Evolutionary conservation across 2,888 invertebrate species (phyloP).

Genomic region (Zeuzera pyrina): DNA sequence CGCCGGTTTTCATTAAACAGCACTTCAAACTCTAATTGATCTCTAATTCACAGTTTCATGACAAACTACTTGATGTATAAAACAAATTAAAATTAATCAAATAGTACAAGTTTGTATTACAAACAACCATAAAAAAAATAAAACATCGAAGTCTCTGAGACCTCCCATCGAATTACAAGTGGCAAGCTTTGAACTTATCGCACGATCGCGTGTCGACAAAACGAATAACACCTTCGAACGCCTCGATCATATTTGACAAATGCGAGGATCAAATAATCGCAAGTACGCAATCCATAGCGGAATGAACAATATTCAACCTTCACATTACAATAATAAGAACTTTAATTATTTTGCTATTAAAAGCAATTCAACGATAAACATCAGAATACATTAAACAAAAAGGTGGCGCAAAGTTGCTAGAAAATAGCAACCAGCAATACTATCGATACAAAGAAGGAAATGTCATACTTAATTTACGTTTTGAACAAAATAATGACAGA

Average conservation of each 20-base stretch:
- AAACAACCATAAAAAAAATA: constrained; percentile 11
- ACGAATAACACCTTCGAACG: constrained; percentile 51
- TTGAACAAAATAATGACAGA: constrained; percentile 6
- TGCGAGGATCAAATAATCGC: constrained; percentile 48
- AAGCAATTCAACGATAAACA: constrained; percentile 29
- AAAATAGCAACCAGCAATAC: constrained; percentile 29
- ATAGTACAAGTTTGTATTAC: no score
- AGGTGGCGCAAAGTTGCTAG: constrained; percentile 28
- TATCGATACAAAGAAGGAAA: constrained; percentile 26
- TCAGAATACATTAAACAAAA: constrained; percentile 38
- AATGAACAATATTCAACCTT: constrained; percentile 24
- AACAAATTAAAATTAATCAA: no score
- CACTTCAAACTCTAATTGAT: no score
- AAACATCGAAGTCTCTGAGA: constrained; percentile 32
- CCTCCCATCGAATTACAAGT: constrained; percentile 59
- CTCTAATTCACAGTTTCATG: no score
- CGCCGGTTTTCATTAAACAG: no score
- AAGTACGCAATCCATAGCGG: constrained; percentile 18
- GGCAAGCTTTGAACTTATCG: constrained; percentile 47
- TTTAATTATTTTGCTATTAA: constrained; percentile 17
- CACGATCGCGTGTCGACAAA: constrained; percentile 56
- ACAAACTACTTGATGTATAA: no score
- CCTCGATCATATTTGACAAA: constrained; percentile 57
- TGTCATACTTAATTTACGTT: constrained; percentile 11
- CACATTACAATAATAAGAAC: constrained; percentile 24